Evolutionary conservation across 2,797 vertebrate species (phyloP).

Genomic region (Lacerta viridis): DNA sequence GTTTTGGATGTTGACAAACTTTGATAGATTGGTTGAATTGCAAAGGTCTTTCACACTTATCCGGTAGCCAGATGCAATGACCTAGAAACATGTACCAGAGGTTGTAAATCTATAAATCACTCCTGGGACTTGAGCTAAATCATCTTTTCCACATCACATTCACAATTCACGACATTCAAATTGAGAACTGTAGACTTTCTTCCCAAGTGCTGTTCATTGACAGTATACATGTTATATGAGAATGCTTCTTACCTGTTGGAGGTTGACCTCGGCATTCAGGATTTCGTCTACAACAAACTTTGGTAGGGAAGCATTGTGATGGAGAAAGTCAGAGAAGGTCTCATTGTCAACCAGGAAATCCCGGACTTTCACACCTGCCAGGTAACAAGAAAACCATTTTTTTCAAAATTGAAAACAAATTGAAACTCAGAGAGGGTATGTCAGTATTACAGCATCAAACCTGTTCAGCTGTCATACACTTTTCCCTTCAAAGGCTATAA

Average conservation of each 20-base stretch:
- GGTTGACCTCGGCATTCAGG: conserved; percentile 82
- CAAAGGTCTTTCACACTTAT: conserved; percentile 89
- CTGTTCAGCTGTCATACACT: neutral
- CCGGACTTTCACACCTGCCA: conserved; percentile 89
- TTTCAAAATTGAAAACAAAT: conserved; percentile 52
- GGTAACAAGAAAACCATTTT: conserved; percentile 58
- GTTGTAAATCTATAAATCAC: fast-evolving
- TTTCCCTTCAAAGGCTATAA: neutral
- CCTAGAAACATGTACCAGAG: conserved; percentile 75
- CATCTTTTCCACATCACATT: neutral
- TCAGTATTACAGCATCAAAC: neutral
- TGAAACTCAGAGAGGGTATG: conserved; percentile 16
- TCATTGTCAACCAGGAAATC: conserved; percentile 93
- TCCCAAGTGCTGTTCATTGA: neutral
- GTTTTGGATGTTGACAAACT: conserved; percentile 85
- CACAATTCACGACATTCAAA: neutral
- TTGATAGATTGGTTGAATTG: conserved; percentile 76
- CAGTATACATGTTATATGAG: neutral
- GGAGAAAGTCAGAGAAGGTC: conserved; percentile 89
- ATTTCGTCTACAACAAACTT: conserved; percentile 80
- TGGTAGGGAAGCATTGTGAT: conserved; percentile 84
- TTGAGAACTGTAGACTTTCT: neutral
- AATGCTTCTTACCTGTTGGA: conserved; percentile 85
- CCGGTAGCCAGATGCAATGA: conserved; percentile 87
- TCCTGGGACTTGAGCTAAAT: neutral